Base-by-base conservation (phyloP, 2,888 invertebrate species). In the Rhagonycha fulva region DNA sequence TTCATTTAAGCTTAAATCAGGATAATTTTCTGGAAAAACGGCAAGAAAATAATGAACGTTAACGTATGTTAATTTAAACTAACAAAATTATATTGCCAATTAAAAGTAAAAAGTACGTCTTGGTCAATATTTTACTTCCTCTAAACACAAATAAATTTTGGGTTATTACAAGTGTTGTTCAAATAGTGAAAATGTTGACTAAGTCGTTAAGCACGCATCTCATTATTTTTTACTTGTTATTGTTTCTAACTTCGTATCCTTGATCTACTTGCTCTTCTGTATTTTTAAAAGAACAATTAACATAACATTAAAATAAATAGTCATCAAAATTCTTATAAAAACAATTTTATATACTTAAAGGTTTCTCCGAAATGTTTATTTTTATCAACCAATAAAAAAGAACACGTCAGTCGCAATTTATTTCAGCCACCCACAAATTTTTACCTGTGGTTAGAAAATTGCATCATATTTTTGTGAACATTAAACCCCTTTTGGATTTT, bases 351-450 rank as follows among this genome's bases (percentile, higher is more conserved):
- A 66, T 26, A 66, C 63, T 26, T 24, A 66, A 12, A 66, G n/a
- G n/a, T 19, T 66, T 66, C n/a, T 66, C 26, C 63, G 63, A 66
- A 66, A 66, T 63, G 63, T 63, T 63, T 63, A 24, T 24, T 63
- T 63, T 63, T 24, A n/a, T 63, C 24, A 24, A 24, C 12, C 14
- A 12, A 66, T 66, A 24, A 62, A 62, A 47, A 74, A 70, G 67
- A 62, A 62, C 24, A 71, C 73, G 75, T 74, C 75, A 71, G 71
- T 60, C 47, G 19, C 75, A 75, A 75, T 75, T 73, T 71, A 76
- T 75, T 70, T 72, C 75, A 75, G 69, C 76, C 79, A 75, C 79
- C 79, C 72, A 79, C 79, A 62, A 62, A 69, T 30, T 24, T 11
- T 66, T 10, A 66, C 24, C n/a, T 66, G 47, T n/a, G 47, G 47